Percentiles rank a stretch among this genome's conserved stretches.
phyloP scores from a whole-genome alignment of 2,888 invertebrate species.

The Orthonychiurus folsomi region DNA sequence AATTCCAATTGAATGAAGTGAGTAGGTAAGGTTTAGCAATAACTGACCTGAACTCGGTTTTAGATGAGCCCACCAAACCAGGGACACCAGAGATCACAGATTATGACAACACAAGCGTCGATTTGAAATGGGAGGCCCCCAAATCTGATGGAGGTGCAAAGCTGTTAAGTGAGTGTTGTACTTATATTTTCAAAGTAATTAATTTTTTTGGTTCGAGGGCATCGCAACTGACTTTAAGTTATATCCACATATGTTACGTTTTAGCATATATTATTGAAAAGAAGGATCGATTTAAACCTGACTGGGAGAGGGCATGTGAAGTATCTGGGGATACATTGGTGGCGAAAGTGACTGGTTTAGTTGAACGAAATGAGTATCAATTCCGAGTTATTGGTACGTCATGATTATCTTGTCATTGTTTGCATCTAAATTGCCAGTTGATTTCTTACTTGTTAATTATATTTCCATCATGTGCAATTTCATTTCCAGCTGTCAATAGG shows the following conservation, averaged over 20 bases:
- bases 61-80: constrained; percentile 81
- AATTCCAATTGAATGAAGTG: constrained; percentile 76
- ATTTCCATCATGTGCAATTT: neutral
- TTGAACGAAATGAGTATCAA: constrained; percentile 83
- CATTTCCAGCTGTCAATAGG: constrained; percentile 81
- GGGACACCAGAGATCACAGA: constrained; percentile 83
- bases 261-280: constrained; percentile 73
- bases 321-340: constrained; percentile 64
- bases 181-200: neutral
- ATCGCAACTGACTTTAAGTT: too few relatives aligned
- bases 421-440: too few relatives aligned
- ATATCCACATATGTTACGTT: neutral
- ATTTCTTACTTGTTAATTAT: neutral
- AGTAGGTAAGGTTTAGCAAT: neutral
- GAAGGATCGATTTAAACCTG: constrained; percentile 65
- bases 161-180: too few relatives aligned
- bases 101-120: constrained; percentile 88
- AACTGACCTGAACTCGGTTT: constrained; percentile 43
- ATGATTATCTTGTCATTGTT: neutral
- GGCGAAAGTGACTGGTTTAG: constrained; percentile 72
- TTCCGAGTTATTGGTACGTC: constrained; percentile 75
- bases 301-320: constrained; percentile 84
- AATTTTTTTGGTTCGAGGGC: too few relatives aligned
- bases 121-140: constrained; percentile 84
- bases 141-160: constrained; percentile 80